phyloP scores from a whole-genome alignment of 2,888 invertebrate genomes.

The Plebejus argus region DNA sequence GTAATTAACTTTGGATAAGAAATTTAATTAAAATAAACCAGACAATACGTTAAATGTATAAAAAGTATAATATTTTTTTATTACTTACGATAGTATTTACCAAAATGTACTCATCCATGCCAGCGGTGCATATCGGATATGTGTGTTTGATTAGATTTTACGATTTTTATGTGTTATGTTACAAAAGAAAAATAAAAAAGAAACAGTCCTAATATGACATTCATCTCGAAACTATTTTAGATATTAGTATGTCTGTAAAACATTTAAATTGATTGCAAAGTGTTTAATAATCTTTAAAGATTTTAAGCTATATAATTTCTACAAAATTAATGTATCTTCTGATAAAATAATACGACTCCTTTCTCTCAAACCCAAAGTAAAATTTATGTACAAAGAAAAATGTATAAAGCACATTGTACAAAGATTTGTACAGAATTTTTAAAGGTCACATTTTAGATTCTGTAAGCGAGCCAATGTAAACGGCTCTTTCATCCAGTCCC shows the following conservation, averaged over 20 bases:
- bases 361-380: not conserved
- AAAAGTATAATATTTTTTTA: conserved; percentile 42
- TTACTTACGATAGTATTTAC: conserved; percentile 57
- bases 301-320: not conserved
- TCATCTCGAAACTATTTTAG: no score
- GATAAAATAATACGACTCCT: not conserved
- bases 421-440: conserved; percentile 20
- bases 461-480: conserved; percentile 22
- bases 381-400: conserved; percentile 1
- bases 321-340: not conserved
- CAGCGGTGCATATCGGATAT: conserved; percentile 78
- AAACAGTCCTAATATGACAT: no score
- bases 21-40: not conserved
- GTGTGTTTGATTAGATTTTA: conserved; percentile 50
- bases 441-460: conserved; percentile 26
- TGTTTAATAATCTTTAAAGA: not conserved
- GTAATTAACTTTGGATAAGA: not conserved
- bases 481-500: conserved; percentile 26
- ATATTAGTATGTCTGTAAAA: no score
- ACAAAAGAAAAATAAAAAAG: conserved; percentile 24
- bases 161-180: conserved; percentile 49
- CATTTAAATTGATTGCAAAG: no score
- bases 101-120: conserved; percentile 74
- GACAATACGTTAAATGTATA: not conserved
- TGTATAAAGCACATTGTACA: not conserved